Evolutionary conservation across 2,113 vertebrate species (phyloP), one percentile per base, ranked within the genome.

Genomic region (Scomber japonicus): DNA sequence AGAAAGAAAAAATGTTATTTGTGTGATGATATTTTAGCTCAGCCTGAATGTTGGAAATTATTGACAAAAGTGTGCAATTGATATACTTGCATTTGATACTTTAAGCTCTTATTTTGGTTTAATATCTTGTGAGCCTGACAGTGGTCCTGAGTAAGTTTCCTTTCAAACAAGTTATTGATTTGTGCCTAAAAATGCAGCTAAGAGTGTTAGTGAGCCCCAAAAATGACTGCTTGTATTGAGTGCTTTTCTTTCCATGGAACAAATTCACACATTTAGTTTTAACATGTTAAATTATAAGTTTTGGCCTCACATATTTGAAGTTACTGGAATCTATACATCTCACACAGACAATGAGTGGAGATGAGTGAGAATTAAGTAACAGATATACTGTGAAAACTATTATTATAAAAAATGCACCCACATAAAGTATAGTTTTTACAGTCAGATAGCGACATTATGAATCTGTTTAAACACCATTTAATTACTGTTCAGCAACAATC

Each of bases 131-230:
- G 14, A 40, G 57, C 44, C n/a, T 61, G 15, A 45, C 19, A 69
- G 75, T 54, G 75, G 15, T 35, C 31, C 19, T 30, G 16, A 62
- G 69, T 31, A 68, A 63, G 51, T 63, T 77, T 56, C 13, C 21
- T 62, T 62, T 82, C 71, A 82, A 79, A 82, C 67, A 75, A 49
- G 56, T 44, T 3, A 27, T 27, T 27, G 24, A 27, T 27, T 27
- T 0, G 44, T 65, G 48, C 60, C 14, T 44, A 78, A 35, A 74
- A 3, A 27, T 31, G 70, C 53, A 49, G 21, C 63, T 19, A 66
- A 73, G 48, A 80, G 75, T 71, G 71, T 56, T 40, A 71, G 3
- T 21, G 48, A 72, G 71, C 81, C 56, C 74, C 24, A 77, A 71
- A 72, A 12, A 45, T 8, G 61, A 76, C 17, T 53, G 68, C 31